A percentile compares a stretch with the other conserved stretches of the same genome.
These are phyloP conservation scores for Nebria ingens DNA, from an alignment of 1,140 invertebrate species.

Conservation along the genomic window DNA sequence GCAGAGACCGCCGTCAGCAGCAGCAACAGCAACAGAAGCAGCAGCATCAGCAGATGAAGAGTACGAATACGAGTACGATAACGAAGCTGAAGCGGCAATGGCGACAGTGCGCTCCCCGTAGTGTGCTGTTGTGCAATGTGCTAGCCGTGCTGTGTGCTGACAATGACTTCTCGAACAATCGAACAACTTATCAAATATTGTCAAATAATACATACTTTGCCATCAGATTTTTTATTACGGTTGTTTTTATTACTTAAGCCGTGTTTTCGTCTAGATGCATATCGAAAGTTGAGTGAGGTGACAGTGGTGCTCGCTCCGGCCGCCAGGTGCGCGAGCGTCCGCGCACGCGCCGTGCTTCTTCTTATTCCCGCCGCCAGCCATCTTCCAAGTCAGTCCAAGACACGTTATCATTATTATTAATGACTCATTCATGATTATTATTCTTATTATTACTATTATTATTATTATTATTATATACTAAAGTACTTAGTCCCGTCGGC, in stretches of 20 bases:
- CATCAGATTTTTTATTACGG: slow-evolving; percentile 12
- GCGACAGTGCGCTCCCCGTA: neutral
- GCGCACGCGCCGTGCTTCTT: slow-evolving; percentile 1
- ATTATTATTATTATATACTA: neutral
- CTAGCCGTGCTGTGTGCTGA: slow-evolving; percentile 1
- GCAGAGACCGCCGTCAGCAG: neutral
- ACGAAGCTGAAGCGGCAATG: neutral
- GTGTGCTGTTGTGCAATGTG: neutral
- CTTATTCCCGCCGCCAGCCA: neutral
- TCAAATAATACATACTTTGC: slow-evolving; percentile 11
- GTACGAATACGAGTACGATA: neutral
- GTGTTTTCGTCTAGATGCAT: slow-evolving; percentile 12
- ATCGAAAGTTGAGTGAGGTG: slow-evolving; percentile 12
- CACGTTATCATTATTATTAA: too few species aligned
- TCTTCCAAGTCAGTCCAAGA: neutral
- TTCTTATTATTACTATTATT: slow-evolving; percentile 1
- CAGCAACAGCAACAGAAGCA: neutral
- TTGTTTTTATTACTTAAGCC: slow-evolving; percentile 14
- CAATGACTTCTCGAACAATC: slow-evolving; percentile 4
- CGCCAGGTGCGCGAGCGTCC: slow-evolving; percentile 2
- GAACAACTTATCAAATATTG: slow-evolving; percentile 10
- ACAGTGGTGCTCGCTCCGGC: neutral
- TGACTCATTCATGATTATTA: neutral
- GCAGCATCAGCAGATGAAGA: neutral
- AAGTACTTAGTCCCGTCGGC: slow-evolving; percentile 3